Conservation (phyloP, 2,888 invertebrate species). For the Pheosia tremula region DNA sequence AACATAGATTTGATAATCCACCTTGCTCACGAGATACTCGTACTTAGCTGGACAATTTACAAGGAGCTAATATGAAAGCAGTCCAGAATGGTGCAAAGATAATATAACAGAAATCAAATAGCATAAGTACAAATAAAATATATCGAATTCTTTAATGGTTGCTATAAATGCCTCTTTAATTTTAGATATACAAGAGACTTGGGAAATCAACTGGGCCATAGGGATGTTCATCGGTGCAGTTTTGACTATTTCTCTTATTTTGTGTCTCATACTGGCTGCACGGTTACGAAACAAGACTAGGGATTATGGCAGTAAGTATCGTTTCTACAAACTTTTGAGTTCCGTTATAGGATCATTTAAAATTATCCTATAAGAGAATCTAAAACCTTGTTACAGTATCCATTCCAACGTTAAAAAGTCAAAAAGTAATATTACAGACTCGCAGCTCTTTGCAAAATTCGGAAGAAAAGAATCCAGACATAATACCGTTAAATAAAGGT, state of each 20-base stretch:
- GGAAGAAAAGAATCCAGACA: conserved; percentile 91
- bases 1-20: too few species aligned
- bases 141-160: too few species aligned
- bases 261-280: not conserved
- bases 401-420: not conserved
- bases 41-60: too few species aligned
- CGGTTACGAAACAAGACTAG: not conserved
- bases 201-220: not conserved
- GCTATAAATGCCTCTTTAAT: too few species aligned
- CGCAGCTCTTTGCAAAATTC: not conserved
- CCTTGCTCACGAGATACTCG: too few species aligned
- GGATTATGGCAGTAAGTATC: not conserved
- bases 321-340: not conserved
- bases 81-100: too few species aligned
- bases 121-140: too few species aligned
- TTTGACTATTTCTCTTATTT: not conserved
- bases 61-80: too few species aligned
- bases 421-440: not conserved
- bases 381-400: not conserved
- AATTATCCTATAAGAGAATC: not conserved
- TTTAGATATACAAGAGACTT: not conserved
- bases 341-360: not conserved
- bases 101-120: too few species aligned
- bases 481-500: conserved; percentile 91
- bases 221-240: not conserved